These are phyloP conservation scores for Oscheius onirici DNA, from an alignment of 2,888 invertebrate species.

Conservation along the genomic window DNA sequence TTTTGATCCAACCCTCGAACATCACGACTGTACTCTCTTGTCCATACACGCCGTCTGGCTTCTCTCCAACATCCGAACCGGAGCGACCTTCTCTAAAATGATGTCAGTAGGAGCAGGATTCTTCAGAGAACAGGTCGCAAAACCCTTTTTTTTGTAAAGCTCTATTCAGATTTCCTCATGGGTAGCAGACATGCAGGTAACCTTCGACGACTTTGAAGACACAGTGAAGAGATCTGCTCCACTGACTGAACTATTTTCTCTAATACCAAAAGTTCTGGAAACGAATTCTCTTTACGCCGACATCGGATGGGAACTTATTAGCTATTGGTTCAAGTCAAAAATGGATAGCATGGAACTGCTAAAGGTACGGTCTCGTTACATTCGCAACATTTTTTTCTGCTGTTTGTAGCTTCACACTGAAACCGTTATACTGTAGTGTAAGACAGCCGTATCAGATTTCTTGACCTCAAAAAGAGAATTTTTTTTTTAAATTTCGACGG, in stretches of 20 bases:
- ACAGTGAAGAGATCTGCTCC: neutral
- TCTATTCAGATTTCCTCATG: conserved; percentile 32
- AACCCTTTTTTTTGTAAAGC: neutral
- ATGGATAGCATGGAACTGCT: conserved; percentile 23
- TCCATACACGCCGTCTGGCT: conserved; percentile 21
- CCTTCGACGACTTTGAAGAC: conserved; percentile 5
- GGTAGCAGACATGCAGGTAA: conserved; percentile 13
- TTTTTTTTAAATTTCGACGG: too few species aligned
- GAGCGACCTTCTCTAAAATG: conserved; percentile 15
- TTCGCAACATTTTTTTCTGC: too few species aligned
- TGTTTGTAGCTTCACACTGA: too few species aligned
- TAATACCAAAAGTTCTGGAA: conserved; percentile 10
- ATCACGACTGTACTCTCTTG: conserved; percentile 15
- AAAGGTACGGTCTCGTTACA: too few species aligned
- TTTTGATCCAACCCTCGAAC: conserved; percentile 24
- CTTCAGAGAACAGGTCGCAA: conserved; percentile 28
- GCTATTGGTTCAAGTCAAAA: conserved; percentile 48
- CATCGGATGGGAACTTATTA: conserved; percentile 58
- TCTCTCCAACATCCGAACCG: neutral
- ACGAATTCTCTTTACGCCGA: conserved; percentile 41
- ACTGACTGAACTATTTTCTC: conserved; percentile 1
- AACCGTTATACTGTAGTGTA: too few species aligned
- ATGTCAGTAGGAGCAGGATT: conserved; percentile 20
- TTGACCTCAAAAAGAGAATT: too few species aligned
- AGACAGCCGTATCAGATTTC: too few species aligned